Percentiles rank a stretch among this genome's conserved stretches.
Conservation (phyloP, 2,113 vertebrate genomes). For the Thamnophis sirtalis region DNA sequence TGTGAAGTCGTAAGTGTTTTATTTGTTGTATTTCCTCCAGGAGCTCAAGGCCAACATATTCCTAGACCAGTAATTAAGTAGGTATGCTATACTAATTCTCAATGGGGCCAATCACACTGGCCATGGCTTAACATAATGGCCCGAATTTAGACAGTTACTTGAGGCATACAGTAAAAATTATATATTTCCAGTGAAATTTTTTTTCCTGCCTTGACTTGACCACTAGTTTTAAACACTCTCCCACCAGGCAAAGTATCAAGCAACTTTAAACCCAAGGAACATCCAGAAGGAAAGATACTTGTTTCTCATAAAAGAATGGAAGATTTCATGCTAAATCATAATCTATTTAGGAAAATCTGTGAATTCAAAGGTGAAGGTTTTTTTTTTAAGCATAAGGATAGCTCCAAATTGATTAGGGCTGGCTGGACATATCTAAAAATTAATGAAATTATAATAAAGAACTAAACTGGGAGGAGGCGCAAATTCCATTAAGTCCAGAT, state of each 20-base stretch:
- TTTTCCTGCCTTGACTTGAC: neutral
- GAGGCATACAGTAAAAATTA: neutral
- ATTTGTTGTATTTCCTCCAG: neutral
- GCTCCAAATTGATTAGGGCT: neutral
- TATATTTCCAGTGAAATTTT: neutral
- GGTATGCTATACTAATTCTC: neutral
- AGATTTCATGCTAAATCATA: neutral
- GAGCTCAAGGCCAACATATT: neutral
- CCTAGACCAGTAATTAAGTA: neutral
- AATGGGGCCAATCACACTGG: neutral
- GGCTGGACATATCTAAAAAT: neutral
- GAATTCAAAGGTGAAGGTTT: neutral
- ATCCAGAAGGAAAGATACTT: neutral
- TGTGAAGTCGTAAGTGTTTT: neutral
- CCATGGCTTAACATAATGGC: neutral
- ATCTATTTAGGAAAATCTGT: neutral
- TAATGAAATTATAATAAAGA: neutral
- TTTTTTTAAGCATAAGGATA: neutral
- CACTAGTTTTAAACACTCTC: neutral
- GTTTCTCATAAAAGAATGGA: neutral
- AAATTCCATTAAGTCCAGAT: neutral
- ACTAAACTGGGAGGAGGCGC: neutral
- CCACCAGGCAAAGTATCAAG: neutral
- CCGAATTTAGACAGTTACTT: neutral
- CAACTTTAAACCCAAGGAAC: neutral